phyloP scores from a whole-genome alignment of 2,113 vertebrate genomes.

The Steatornis caripensis region DNA sequence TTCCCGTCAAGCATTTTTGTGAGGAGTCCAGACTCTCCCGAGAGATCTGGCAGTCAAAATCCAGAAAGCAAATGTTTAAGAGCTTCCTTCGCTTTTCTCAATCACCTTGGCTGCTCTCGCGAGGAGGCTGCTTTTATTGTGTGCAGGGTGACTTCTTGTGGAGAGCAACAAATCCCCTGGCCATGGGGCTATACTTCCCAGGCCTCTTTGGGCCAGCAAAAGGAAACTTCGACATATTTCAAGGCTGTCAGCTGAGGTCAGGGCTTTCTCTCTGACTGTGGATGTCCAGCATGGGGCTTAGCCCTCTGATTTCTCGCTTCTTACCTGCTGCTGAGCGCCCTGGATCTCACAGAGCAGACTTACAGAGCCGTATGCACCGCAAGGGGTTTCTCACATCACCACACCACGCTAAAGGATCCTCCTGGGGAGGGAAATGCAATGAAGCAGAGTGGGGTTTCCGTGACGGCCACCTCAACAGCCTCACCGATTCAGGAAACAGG shows the following conservation, averaged over 20 bases:
- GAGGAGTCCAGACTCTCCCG: not conserved
- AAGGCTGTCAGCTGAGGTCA: not conserved
- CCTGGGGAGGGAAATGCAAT: not conserved
- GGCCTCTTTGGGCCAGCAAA: not conserved
- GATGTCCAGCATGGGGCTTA: not conserved
- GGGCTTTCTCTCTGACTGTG: not conserved
- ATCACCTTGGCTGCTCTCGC: not conserved
- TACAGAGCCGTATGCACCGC: not conserved
- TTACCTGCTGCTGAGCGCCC: not conserved
- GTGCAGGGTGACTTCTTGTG: not conserved
- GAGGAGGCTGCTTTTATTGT: not conserved
- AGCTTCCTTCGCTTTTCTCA: not conserved
- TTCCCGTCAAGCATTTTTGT: slow-evolving; percentile 45
- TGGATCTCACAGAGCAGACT: not conserved
- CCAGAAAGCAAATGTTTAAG: not conserved
- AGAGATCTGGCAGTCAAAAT: slow-evolving; percentile 38
- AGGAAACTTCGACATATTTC: not conserved
- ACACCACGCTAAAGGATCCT: not conserved
- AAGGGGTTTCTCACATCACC: not conserved
- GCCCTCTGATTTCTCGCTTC: not conserved
- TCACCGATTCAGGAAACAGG: rapidly evolving
- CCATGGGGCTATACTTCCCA: not conserved
- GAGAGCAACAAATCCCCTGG: not conserved
- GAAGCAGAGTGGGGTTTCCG: not conserved
- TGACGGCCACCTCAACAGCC: not conserved